phyloP scores from a whole-genome alignment of 1,140 invertebrate species.

The Hypothenemus hampei region DNA sequence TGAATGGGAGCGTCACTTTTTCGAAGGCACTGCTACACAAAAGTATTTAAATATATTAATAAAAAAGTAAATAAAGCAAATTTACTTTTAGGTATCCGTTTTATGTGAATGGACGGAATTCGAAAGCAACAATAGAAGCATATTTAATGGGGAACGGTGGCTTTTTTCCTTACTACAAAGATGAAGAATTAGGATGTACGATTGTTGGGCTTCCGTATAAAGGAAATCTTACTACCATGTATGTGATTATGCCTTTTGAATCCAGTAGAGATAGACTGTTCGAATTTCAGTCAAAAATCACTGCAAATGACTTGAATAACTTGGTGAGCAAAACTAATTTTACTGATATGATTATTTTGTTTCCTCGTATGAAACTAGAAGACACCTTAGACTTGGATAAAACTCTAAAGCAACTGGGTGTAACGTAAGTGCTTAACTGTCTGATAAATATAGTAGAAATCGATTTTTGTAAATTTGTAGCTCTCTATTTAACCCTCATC shows the following conservation, averaged over 20 bases:
- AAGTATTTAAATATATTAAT: not conserved
- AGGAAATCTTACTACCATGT: constrained; percentile 60
- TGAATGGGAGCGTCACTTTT: constrained; percentile 68
- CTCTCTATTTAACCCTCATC: constrained; percentile 55
- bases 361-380: constrained; percentile 66
- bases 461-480: constrained; percentile 8
- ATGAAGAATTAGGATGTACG: constrained; percentile 51
- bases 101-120: constrained; percentile 47
- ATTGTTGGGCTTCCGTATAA: constrained; percentile 70
- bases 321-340: constrained; percentile 50
- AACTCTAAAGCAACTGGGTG: constrained; percentile 52
- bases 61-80: not conserved
- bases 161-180: constrained; percentile 54
- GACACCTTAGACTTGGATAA: constrained; percentile 51
- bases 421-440: constrained; percentile 35
- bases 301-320: constrained; percentile 48
- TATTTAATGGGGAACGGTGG: constrained; percentile 63
- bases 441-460: not conserved
- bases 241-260: constrained; percentile 60
- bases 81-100: constrained; percentile 47
- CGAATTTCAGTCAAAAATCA: constrained; percentile 51
- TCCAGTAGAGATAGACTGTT: constrained; percentile 47
- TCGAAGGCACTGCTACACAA: constrained; percentile 52
- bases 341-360: constrained; percentile 51
- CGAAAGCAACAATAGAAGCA: constrained; percentile 48